A percentile compares a stretch with the other conserved stretches of the same genome.
phyloP scores from a whole-genome alignment of 2,797 vertebrate genomes.

The Sebastes vulpes region DNA sequence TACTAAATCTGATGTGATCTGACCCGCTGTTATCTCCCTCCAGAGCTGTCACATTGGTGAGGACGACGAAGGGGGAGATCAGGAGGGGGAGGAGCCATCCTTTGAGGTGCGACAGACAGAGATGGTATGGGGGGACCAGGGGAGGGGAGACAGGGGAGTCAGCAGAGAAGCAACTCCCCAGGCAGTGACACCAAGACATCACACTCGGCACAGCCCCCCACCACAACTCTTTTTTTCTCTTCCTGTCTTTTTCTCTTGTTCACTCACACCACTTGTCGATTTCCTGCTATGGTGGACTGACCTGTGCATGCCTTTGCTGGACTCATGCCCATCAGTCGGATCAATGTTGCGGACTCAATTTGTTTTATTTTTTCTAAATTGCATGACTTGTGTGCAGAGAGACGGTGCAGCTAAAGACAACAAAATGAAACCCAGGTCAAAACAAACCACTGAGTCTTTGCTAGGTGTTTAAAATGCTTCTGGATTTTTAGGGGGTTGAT shows the following conservation, averaged over 20 bases:
- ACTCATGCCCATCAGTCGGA: slow-evolving; percentile 55
- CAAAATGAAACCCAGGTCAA: slow-evolving; percentile 43
- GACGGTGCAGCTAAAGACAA: slow-evolving; percentile 74
- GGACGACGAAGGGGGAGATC: slow-evolving; percentile 87
- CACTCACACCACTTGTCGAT: slow-evolving; percentile 67
- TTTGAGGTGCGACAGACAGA: slow-evolving; percentile 93
- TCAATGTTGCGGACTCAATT: slow-evolving; percentile 46
- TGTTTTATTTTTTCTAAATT: slow-evolving; percentile 26
- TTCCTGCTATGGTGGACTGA: slow-evolving; percentile 80
- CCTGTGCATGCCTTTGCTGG: slow-evolving; percentile 86
- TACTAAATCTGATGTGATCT: background rate
- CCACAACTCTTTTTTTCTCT: slow-evolving; percentile 31
- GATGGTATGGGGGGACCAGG: slow-evolving; percentile 88
- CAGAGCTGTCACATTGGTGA: slow-evolving; percentile 96
- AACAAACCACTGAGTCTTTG: slow-evolving; percentile 24
- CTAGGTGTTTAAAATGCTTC: slow-evolving; percentile 6
- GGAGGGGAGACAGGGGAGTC: slow-evolving; percentile 82
- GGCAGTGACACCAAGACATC: slow-evolving; percentile 75
- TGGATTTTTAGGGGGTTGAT: background rate
- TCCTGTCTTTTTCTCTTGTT: slow-evolving; percentile 46
- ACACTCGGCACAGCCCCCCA: slow-evolving; percentile 78
- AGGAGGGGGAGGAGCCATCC: slow-evolving; percentile 88
- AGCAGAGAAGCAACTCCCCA: slow-evolving; percentile 76
- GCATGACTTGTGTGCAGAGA: slow-evolving; percentile 84
- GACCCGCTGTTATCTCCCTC: background rate